Conservation (phyloP, 2,888 invertebrate species). For the Heliconius cydno region DNA sequence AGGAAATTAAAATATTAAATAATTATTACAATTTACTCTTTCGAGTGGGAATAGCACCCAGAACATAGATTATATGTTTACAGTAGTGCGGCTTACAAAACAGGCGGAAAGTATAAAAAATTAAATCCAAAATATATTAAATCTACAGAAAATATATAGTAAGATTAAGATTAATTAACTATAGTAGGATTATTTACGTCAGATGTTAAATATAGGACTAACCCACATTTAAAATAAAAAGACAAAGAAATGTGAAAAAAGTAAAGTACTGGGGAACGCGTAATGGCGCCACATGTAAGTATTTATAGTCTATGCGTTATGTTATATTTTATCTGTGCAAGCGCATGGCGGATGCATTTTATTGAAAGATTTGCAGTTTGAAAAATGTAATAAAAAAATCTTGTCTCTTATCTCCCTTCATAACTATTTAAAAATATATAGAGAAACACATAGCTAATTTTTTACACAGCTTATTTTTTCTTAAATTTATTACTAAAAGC, state of each 20-base stretch:
- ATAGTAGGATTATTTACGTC: conserved; percentile 5
- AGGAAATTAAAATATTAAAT: background rate
- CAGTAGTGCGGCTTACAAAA: background rate
- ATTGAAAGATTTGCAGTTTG: background rate
- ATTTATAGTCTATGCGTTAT: conserved; percentile 38
- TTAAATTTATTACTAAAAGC: background rate
- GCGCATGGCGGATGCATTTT: conserved; percentile 28
- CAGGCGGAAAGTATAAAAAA: background rate
- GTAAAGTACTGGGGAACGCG: conserved; percentile 31
- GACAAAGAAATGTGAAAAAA: conserved; percentile 29
- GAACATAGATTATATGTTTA: background rate
- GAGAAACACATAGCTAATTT: too few relatives aligned
- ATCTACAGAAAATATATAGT: background rate
- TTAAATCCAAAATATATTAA: background rate
- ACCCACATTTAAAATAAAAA: conserved; percentile 34
- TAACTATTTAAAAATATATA: too few relatives aligned
- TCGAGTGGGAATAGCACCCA: too few relatives aligned
- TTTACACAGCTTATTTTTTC: background rate
- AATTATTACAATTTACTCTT: too few relatives aligned
- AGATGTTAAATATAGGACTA: conserved; percentile 14
- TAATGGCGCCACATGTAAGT: conserved; percentile 38
- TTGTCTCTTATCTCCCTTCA: background rate
- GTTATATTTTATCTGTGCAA: conserved; percentile 33
- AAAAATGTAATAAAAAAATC: background rate
- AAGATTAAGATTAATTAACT: background rate